Conservation (phyloP, 1,140 invertebrate species). For the Drosophila simulans region DNA sequence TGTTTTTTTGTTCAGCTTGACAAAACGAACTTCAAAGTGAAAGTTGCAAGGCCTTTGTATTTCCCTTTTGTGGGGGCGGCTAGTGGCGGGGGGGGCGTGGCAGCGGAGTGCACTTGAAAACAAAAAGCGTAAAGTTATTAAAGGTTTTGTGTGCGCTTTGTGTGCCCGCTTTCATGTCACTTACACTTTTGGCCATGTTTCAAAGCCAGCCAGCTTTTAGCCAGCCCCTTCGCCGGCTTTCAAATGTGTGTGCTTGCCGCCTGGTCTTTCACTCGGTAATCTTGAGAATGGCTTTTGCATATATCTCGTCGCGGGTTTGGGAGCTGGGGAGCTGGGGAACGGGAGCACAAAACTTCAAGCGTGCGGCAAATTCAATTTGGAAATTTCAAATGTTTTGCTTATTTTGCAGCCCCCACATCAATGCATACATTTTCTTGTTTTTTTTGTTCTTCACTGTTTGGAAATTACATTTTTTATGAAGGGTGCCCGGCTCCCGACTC, state of each 20-base stretch:
- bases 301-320: neutral
- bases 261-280: slow-evolving; percentile 48
- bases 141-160: slow-evolving; percentile 76
- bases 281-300: slow-evolving; percentile 71
- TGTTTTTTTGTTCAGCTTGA: slow-evolving; percentile 6
- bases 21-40: slow-evolving; percentile 68
- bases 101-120: slow-evolving; percentile 73
- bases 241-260: slow-evolving; percentile 36
- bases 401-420: slow-evolving; percentile 22
- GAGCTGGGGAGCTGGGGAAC: neutral
- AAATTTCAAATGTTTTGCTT: slow-evolving; percentile 77
- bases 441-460: slow-evolving; percentile 39
- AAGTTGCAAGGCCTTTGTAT: slow-evolving; percentile 56
- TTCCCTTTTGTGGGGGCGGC: slow-evolving; percentile 27
- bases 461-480: slow-evolving; percentile 81
- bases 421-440: slow-evolving; percentile 18
- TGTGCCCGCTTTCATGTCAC: slow-evolving; percentile 74
- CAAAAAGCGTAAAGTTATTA: slow-evolving; percentile 81
- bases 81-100: slow-evolving; percentile 34
- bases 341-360: slow-evolving; percentile 64
- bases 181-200: slow-evolving; percentile 72
- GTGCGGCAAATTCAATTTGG: slow-evolving; percentile 82
- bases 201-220: slow-evolving; percentile 26
- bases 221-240: slow-evolving; percentile 31
- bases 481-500: slow-evolving; percentile 53